Evolutionary conservation across 2,797 vertebrate species (phyloP).

Genomic region (Esox masquinongy): DNA sequence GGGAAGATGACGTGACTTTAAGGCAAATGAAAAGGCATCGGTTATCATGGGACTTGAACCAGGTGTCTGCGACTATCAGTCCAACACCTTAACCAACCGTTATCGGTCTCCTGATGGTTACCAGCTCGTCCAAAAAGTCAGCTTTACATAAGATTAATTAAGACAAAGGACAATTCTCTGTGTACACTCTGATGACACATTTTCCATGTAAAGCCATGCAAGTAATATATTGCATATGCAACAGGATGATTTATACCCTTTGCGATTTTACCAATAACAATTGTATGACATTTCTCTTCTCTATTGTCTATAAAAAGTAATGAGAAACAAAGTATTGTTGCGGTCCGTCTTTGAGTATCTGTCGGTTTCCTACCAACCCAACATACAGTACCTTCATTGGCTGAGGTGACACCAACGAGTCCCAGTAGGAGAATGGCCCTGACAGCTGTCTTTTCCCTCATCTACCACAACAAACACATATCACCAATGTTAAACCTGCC

Average conservation of each 20-base stretch:
- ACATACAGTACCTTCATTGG: slow-evolving; percentile 55
- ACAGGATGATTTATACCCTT: neutral
- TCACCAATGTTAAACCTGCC: neutral
- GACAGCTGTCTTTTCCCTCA: slow-evolving; percentile 24
- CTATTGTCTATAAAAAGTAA: too few relatives aligned
- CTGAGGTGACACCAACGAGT: slow-evolving; percentile 40
- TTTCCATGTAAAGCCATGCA: too few relatives aligned
- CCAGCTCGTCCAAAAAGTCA: neutral
- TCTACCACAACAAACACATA: slow-evolving; percentile 2
- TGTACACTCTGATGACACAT: too few relatives aligned
- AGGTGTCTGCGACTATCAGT: neutral
- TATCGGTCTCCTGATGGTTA: neutral
- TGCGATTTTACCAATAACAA: neutral
- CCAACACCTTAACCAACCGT: neutral
- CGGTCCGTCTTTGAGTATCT: too few relatives aligned
- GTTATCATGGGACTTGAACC: neutral
- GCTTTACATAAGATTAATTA: neutral
- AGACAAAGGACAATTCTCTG: too few relatives aligned
- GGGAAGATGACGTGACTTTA: neutral
- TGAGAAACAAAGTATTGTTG: too few relatives aligned
- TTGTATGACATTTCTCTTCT: neutral
- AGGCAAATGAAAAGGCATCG: neutral
- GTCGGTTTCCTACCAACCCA: neutral
- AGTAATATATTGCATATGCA: too few relatives aligned
- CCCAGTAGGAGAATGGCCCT: slow-evolving; percentile 37